Evolutionary conservation across 2,888 invertebrate genomes (phyloP), one percentile per base, ranked within the genome.

Genomic region (Apoderus coryli): DNA sequence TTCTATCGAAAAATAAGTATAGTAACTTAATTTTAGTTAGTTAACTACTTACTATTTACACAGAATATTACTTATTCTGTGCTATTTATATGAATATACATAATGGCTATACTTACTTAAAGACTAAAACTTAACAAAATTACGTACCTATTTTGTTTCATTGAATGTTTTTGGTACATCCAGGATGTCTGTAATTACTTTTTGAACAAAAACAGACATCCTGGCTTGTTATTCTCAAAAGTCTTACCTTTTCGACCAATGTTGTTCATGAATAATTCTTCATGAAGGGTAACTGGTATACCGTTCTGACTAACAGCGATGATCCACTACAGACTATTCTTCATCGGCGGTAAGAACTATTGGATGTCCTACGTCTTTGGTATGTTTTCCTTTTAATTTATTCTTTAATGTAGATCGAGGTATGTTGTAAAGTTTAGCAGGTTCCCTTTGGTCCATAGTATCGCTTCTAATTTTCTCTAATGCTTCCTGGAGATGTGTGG

Each of bases 271-370:
- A 13, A 27, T 31, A 12, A 6, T 26, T 28, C 16, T 7, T 16
- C 14, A 15, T n/a, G 15, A 5, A 14, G 4, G 4, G 22, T 26
- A 10, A 31, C 15, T 7, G 19, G 32, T 16, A 32, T 22, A 4
- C 32, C 32, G 6, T 22, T 11, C 27, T 32, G 28, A 14, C 32
- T 22, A n/a, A 32, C 24, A 13, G 22, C 28, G 22, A 28, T 28
- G 32, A 23, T 32, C 28, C 4, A 28, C 32, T 28, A 32, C 26
- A 27, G 31, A n/a, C 27, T 27, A 19, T 16, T 31, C 31, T 24
- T 30, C 30, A 11, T 31, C 31, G 7, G 26, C 13, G n/a, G 31
- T 16, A 16, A 31, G 16, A 26, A 27, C 26, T 10, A 11, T 31
- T 27, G 31, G 26, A 12, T 19, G 14, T 7, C 31, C 31, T 4